These are phyloP conservation scores for Cataglyphis cursor DNA, from an alignment of 2,888 invertebrate species.

Conservation along the genomic window DNA sequence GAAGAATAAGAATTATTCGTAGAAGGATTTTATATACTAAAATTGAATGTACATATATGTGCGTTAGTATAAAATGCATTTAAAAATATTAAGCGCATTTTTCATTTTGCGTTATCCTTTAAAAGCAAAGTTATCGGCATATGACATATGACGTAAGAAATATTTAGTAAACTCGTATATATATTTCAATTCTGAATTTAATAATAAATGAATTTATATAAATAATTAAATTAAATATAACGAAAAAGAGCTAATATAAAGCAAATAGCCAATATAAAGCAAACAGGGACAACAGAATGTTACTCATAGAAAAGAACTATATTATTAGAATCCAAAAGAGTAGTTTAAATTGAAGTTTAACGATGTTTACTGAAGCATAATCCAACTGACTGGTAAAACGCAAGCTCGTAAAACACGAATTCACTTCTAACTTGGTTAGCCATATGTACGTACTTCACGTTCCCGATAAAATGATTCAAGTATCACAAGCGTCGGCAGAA, in stretches of 20 bases:
- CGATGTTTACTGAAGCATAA: neutral
- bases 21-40: too few relatives aligned
- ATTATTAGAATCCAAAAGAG: neutral
- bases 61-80: too few relatives aligned
- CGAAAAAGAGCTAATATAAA: neutral
- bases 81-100: neutral
- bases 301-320: neutral
- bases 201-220: neutral
- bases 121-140: neutral
- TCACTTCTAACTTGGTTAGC: slow-evolving; percentile 2
- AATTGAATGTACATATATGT: too few relatives aligned
- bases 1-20: too few relatives aligned
- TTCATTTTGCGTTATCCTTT: neutral
- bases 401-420: neutral
- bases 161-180: neutral
- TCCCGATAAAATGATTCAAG: neutral
- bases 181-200: neutral
- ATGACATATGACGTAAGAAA: neutral
- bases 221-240: neutral
- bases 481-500: neutral
- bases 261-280: neutral
- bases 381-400: slow-evolving; percentile 2
- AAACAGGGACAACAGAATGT: neutral
- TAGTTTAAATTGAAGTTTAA: neutral
- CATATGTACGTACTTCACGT: neutral